Conservation (phyloP, 2,888 invertebrate genomes). For the Spilosoma lubricipeda region DNA sequence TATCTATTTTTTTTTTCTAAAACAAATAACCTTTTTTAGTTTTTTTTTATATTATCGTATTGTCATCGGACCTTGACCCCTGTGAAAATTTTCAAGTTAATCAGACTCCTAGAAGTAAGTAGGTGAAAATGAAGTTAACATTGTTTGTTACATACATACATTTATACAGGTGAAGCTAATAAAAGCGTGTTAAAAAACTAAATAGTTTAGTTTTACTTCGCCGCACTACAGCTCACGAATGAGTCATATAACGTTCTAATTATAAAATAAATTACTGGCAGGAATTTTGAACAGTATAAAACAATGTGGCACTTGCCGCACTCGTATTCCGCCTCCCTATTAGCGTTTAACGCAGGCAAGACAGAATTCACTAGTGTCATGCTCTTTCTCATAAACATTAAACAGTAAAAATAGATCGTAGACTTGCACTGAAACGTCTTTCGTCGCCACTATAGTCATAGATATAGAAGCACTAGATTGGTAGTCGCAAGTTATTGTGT, state of each 20-base stretch:
- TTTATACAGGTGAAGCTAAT: too few relatives aligned
- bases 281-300: slow-evolving; percentile 18
- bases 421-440: slow-evolving; percentile 11
- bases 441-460: slow-evolving; percentile 37
- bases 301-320: slow-evolving; percentile 14
- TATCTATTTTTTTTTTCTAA: too few relatives aligned
- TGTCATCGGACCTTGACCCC: too few relatives aligned
- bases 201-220: background rate
- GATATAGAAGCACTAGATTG: background rate
- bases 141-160: too few relatives aligned
- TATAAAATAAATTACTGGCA: slow-evolving; percentile 14
- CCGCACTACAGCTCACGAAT: background rate
- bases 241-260: slow-evolving; percentile 16
- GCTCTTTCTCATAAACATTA: slow-evolving; percentile 19
- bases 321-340: slow-evolving; percentile 21
- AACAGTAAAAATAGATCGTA: slow-evolving; percentile 37
- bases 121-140: too few relatives aligned
- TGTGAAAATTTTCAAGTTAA: too few relatives aligned
- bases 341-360: slow-evolving; percentile 19
- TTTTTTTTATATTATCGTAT: too few relatives aligned
- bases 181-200: too few relatives aligned
- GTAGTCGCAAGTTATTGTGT: background rate
- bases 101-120: too few relatives aligned
- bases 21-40: too few relatives aligned
- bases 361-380: slow-evolving; percentile 14